Base-by-base conservation (phyloP, 1,140 invertebrate genomes). In the Cardiocondyla obscurior region DNA sequence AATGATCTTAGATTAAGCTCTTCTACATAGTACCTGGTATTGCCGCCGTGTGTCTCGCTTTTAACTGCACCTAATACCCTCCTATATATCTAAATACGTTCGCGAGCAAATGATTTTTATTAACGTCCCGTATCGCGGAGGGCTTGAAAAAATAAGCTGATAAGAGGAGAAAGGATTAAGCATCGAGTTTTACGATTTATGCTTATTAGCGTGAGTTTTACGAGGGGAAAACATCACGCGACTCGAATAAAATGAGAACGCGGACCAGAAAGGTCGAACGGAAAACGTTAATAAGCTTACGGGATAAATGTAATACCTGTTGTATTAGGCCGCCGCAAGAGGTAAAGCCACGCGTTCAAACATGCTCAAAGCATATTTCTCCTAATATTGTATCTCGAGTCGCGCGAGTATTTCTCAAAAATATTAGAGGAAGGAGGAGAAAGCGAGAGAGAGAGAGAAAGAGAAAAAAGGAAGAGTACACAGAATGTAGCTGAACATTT, bases 221-320 rank as follows among this genome's bases (percentile, higher is more conserved):
- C 19, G 30, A 36, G 42, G 44, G 14, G n/a, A n/a, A 22, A 65
- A 65, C 33, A 39, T 77, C 46, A 53, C 8, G 30, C 16, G 74
- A 77, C 44, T 53, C 58, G 60, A 67, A 67, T 67, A 67, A 77
- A 77, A 77, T 33, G 10, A 53, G 60, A n/a, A n/a, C 46, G 60
- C 60, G 74, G 22, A n/a, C n/a, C 19, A 12, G 60, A 51, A 65
- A 65, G 58, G 73, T 77, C 60, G 62, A 77, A 77, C 51, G 60
- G 46, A 51, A 76, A 77, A 77, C 46, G 60, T 30, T 77, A 77
- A 77, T 53, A 44, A 67, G 74, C 74, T 77, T 77, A 77, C 60
- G 6, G 30, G 44, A 77, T 77, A 53, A 53, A 53, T 46, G 64
- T 77, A 67, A 67, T 77, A 67, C 16, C 46, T 44, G 74, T 65